These are phyloP conservation scores for Nomada lathburiana DNA, from an alignment of 2,888 invertebrate genomes.

Conservation along the genomic window DNA sequence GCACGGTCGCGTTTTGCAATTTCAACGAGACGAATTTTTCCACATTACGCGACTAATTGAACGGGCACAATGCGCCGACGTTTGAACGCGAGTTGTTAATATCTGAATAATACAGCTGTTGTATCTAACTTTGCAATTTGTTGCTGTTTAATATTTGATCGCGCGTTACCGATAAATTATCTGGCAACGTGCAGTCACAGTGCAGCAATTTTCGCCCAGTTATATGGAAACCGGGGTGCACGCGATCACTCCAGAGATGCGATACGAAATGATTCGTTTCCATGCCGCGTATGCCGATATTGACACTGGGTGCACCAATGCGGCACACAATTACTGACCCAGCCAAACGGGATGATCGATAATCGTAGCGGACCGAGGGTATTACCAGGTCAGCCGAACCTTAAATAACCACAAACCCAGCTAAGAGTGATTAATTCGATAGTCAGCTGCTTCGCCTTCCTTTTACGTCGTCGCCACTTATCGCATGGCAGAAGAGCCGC, in stretches of 20 bases:
- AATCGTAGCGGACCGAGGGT: constrained; percentile 12
- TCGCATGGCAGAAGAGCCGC: too few species aligned
- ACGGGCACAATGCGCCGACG: background rate
- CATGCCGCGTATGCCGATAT: constrained; percentile 50
- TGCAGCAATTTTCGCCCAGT: too few species aligned
- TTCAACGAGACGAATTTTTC: background rate
- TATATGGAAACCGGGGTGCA: background rate
- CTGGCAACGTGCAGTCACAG: too few species aligned
- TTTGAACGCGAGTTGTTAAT: background rate
- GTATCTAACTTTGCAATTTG: too few species aligned
- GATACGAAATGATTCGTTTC: constrained; percentile 54
- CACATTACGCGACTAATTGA: background rate
- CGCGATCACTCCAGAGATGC: background rate
- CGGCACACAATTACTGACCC: constrained; percentile 46
- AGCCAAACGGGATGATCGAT: constrained; percentile 54
- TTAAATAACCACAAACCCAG: constrained; percentile 26
- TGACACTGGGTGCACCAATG: constrained; percentile 24
- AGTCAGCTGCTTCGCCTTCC: constrained; percentile 4
- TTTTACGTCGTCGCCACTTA: background rate
- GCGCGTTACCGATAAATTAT: too few species aligned
- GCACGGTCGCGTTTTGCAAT: background rate
- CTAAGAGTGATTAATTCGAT: constrained; percentile 46
- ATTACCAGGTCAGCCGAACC: constrained; percentile 26
- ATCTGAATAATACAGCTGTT: too few species aligned
- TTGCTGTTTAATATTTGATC: too few species aligned